These are phyloP conservation scores for Arctopsyche grandis DNA, from an alignment of 1,140 invertebrate species.

Conservation along the genomic window DNA sequence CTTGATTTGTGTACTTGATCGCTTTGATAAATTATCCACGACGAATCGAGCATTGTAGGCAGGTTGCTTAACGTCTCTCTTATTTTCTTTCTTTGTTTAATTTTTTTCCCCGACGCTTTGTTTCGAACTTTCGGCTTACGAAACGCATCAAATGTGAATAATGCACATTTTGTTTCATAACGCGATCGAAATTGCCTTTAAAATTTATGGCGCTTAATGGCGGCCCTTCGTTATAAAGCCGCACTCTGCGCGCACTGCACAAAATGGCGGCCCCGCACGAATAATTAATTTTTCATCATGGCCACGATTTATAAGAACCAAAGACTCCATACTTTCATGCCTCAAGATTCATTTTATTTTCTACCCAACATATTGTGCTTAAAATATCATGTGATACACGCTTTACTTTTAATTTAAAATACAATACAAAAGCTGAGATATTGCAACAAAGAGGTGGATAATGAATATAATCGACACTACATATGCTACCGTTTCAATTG, in stretches of 20 bases:
- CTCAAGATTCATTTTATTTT: too few relatives aligned
- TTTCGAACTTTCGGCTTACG: conserved; percentile 19
- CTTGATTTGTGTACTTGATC: background rate
- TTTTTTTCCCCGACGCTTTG: background rate
- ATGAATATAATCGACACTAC: too few relatives aligned
- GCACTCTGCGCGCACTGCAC: background rate
- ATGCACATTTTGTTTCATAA: conserved; percentile 40
- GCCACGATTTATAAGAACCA: background rate
- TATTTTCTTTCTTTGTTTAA: background rate
- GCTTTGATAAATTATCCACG: background rate
- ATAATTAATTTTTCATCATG: conserved; percentile 6
- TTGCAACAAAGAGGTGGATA: too few relatives aligned
- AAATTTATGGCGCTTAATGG: conserved; percentile 41
- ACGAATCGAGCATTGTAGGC: background rate
- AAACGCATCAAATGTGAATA: conserved; percentile 32
- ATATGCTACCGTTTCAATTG: too few relatives aligned
- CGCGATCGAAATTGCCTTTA: conserved; percentile 40
- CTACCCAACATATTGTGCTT: too few relatives aligned
- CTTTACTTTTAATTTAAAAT: too few relatives aligned
- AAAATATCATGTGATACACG: too few relatives aligned
- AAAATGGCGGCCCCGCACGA: conserved; percentile 8
- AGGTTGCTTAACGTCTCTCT: background rate
- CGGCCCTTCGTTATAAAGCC: conserved; percentile 19
- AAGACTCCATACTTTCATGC: too few relatives aligned
- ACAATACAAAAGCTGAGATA: too few relatives aligned